Evolutionary conservation across 2,888 invertebrate genomes (phyloP).

Genomic region (Diadegma fenestrale): DNA sequence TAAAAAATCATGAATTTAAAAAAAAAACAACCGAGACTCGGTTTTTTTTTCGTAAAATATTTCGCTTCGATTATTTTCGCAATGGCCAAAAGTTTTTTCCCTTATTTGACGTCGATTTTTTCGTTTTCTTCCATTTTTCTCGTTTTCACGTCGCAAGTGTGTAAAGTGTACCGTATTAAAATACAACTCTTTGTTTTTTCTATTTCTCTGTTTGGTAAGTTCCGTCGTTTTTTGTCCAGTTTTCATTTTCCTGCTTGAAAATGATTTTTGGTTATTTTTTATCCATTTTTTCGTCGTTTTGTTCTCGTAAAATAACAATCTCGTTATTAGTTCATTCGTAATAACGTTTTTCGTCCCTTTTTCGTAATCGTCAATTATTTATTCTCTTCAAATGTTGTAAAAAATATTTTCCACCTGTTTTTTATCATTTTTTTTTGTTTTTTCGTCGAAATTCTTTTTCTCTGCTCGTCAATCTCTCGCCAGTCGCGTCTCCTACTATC

Average conservation of each 20-base stretch:
- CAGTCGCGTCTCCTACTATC: slow-evolving; percentile 22
- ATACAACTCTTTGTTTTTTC: slow-evolving; percentile 74
- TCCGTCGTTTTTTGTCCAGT: background rate
- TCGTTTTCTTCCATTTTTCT: background rate
- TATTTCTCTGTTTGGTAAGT: slow-evolving; percentile 27
- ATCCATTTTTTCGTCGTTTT: slow-evolving; percentile 30
- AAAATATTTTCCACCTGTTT: slow-evolving; percentile 76
- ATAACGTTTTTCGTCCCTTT: background rate
- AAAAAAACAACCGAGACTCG: background rate
- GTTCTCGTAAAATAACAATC: slow-evolving; percentile 50
- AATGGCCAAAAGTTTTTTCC: background rate
- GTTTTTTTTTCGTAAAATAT: slow-evolving; percentile 2
- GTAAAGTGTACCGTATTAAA: slow-evolving; percentile 79
- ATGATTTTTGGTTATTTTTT: slow-evolving; percentile 43
- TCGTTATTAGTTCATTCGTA: slow-evolving; percentile 54
- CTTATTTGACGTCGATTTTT: slow-evolving; percentile 32
- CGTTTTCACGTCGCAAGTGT: slow-evolving; percentile 62
- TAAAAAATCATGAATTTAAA: background rate
- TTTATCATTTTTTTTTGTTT: slow-evolving; percentile 60
- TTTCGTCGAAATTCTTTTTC: slow-evolving; percentile 15
- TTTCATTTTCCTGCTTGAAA: slow-evolving; percentile 38
- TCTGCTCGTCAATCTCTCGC: background rate
- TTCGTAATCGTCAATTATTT: background rate
- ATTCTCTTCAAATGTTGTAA: slow-evolving; percentile 77
- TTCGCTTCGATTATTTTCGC: background rate